These are phyloP conservation scores for Sinelater perroti DNA, from an alignment of 2,888 invertebrate genomes.

Conservation along the genomic window DNA sequence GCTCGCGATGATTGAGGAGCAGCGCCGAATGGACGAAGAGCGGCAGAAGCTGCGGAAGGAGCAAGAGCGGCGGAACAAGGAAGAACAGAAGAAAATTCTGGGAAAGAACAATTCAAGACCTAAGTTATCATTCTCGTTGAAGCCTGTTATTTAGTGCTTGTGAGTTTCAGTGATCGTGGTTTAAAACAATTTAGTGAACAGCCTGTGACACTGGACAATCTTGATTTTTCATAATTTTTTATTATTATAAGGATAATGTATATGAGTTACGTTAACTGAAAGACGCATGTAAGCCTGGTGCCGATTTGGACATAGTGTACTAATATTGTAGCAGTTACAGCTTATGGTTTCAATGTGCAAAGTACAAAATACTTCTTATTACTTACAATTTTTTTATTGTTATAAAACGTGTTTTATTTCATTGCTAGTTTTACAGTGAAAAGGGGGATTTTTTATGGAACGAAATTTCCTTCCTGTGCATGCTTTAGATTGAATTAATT, in stretches of 20 bases:
- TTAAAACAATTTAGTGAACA: neutral
- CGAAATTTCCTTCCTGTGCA: too few species aligned
- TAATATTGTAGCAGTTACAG: constrained; percentile 16
- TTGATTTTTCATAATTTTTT: constrained; percentile 8
- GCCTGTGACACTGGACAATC: neutral
- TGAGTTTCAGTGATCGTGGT: neutral
- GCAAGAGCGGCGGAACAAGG: constrained; percentile 89
- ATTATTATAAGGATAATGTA: too few species aligned
- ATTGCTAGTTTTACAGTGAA: neutral
- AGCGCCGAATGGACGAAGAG: constrained; percentile 95
- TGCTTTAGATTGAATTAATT: too few species aligned
- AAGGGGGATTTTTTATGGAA: constrained; percentile 4
- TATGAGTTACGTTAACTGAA: constrained; percentile 2
- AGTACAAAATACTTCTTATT: constrained; percentile 21
- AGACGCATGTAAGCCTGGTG: constrained; percentile 2
- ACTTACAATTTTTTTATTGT: neutral
- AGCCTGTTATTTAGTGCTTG: constrained; percentile 69
- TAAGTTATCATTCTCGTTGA: constrained; percentile 90
- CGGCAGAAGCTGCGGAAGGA: constrained; percentile 92
- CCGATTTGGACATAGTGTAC: constrained; percentile 5
- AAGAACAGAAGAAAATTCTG: constrained; percentile 96
- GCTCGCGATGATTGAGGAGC: constrained; percentile 95
- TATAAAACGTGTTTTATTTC: neutral
- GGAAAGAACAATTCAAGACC: constrained; percentile 98
- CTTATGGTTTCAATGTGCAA: constrained; percentile 11